Evolutionary conservation across 1,140 invertebrate genomes (phyloP), one percentile per base, ranked within the genome.

Genomic region (Drosophila insularis): DNA sequence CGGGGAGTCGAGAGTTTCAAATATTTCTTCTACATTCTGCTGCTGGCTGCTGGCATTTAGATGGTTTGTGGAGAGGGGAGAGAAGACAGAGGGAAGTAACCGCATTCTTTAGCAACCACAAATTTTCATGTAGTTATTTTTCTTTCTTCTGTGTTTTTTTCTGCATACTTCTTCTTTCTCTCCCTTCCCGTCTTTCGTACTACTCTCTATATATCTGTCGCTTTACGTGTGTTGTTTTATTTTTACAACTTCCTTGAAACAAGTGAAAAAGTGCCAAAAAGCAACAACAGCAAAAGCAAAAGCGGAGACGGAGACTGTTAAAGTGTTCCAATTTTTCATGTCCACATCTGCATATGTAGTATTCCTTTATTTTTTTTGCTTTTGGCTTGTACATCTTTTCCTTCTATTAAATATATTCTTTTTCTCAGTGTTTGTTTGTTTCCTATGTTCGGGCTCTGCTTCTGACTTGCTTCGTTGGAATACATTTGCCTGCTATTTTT

Each of bases 271-370:
- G 82, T 82, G 82, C 72, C 79, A 79, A 87, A 86, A 79, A 81
- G 63, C 68, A 86, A 78, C 71, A 87, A 71, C 67, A 67, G 35
- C 35, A 11, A 11, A 55, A 54, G 43, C 50, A 14, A 23, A 10
- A 13, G 14, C 14, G 39, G 13, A 27, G 27, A 55, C 31, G 14
- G 7, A 66, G 75, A 73, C 71, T 86, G 81, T 78, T 86, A 87
- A 86, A 86, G 82, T 86, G 82, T 87, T 87, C 80, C 82, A 82
- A 82, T 87, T 86, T 87, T 86, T 82, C 81, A 75, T 79, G 79
- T 86, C 66, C 69, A 73, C 75, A 87, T 86, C 78, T 86, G 78
- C 82, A 87, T 86, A 66, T 50, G 27, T 60, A 54, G 19, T 32
- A 39, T 37, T 19, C 19, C 2, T 50, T 46, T n/a, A 65, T 53